Evolutionary conservation across 2,888 invertebrate species (phyloP), one percentile per base, ranked within the genome.

Genomic region (Halictus quadricinctus): DNA sequence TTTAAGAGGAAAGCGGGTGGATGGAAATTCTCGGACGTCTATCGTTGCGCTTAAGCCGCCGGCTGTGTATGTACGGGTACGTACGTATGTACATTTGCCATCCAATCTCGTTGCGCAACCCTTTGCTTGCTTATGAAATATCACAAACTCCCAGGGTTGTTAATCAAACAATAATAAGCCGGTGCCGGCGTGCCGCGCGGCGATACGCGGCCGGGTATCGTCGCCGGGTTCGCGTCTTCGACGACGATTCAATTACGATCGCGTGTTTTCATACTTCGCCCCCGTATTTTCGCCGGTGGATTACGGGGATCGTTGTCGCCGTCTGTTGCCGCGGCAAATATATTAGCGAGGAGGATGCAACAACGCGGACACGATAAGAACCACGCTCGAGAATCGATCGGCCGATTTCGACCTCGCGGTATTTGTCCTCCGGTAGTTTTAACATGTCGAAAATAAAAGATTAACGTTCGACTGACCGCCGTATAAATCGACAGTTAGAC

Each of bases 81-180:
- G 66, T 79, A 77, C 84, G 77, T 81, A 80, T 88, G 84, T 81
- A 85, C 81, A 81, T 83, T 90, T 90, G 88, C 86, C 81, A 88
- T 90, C 85, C 91, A 90, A 90, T 91, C 84, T 90, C 88, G 78
- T 86, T 81, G 81, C 79, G 79, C 87, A 88, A 89, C 88, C 88
- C 89, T 90, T 90, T 90, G 90, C 89, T 91, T 89, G 88, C 85
- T 90, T 88, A 83, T 82, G 90, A 90, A 91, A 90, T 91, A 91
- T 90, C 87, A 88, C 90, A 88, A 90, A 89, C 92, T 89, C 79
- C 83, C 75, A 80, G 87, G 89, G 83, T 85, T 85, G 87, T 88
- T 90, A 90, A 91, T 88, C 92, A 87, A 90, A 92, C 89, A 90
- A 89, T 91, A 91, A 91, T 91, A 90, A 91, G 85, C 86, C 76